These are phyloP conservation scores for Circaetus cinerascens DNA, from an alignment of 2,113 vertebrate species.

Conservation along the genomic window DNA sequence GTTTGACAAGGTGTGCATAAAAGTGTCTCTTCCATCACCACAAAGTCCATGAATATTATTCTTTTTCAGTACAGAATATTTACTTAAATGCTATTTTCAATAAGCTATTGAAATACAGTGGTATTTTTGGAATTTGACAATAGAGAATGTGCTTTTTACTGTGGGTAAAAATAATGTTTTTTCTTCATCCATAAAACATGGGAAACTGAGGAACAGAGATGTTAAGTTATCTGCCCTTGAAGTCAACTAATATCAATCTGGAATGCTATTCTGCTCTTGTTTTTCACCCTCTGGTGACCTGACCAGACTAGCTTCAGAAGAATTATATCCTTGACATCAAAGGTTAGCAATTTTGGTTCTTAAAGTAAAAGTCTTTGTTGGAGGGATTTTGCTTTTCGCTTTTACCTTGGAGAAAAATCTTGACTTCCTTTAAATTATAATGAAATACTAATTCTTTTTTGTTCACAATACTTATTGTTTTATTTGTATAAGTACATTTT, in stretches of 20 bases:
- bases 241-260: neutral
- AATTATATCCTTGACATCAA: neutral
- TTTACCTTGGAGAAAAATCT: neutral
- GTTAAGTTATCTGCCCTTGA: neutral
- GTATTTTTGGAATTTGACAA: neutral
- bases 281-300: neutral
- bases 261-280: neutral
- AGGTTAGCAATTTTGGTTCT: neutral
- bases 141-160: neutral
- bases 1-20: conserved; percentile 21
- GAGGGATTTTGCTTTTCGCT: neutral
- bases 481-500: neutral
- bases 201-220: neutral
- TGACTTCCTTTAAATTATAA: neutral
- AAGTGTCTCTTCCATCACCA: conserved; percentile 14
- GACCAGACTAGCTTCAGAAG: neutral
- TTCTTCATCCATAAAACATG: neutral
- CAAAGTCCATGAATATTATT: neutral
- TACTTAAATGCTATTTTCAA: neutral
- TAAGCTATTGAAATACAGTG: neutral
- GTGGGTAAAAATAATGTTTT: neutral
- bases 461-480: neutral
- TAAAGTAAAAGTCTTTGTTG: neutral
- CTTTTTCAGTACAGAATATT: neutral
- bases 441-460: neutral